phyloP scores from a whole-genome alignment of 2,888 invertebrate genomes.

The Corbicula japonica region DNA sequence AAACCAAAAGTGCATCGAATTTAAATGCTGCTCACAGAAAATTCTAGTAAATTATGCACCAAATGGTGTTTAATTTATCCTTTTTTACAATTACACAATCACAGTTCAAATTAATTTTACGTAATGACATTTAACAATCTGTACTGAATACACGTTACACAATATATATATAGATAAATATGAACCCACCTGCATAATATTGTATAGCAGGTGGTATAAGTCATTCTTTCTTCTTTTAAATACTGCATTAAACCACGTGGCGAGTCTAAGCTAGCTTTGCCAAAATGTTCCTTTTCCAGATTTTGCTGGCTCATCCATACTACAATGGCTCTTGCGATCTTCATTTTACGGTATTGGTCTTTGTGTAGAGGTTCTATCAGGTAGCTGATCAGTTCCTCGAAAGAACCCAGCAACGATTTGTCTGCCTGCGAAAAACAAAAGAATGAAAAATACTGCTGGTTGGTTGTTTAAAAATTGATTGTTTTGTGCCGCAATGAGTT shows the following conservation, averaged over 20 bases:
- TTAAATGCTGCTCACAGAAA: too few species aligned
- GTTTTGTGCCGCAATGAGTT: too few species aligned
- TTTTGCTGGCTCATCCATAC: conserved; percentile 48
- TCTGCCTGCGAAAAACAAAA: conserved; percentile 26
- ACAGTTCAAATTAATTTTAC: too few species aligned
- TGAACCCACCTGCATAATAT: conserved; percentile 43
- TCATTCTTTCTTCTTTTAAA: conserved; percentile 40
- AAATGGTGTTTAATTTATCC: too few species aligned
- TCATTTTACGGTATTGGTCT: background rate
- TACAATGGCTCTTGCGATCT: conserved; percentile 45
- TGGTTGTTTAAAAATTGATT: too few species aligned
- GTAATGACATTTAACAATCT: too few species aligned
- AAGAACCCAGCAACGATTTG: conserved; percentile 13
- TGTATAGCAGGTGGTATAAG: conserved; percentile 50
- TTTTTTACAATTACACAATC: too few species aligned
- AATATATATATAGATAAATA: too few species aligned
- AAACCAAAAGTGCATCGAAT: too few species aligned
- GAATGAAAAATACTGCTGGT: background rate
- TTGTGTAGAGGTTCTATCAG: conserved; percentile 15
- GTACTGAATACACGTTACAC: too few species aligned
- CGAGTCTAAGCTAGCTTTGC: conserved; percentile 11
- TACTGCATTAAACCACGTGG: conserved; percentile 43
- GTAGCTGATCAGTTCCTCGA: conserved; percentile 30
- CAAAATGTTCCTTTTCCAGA: conserved; percentile 32
- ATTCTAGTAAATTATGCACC: too few species aligned